Base-by-base conservation (phyloP, 2,797 vertebrate species). In the Podargus strigoides region DNA sequence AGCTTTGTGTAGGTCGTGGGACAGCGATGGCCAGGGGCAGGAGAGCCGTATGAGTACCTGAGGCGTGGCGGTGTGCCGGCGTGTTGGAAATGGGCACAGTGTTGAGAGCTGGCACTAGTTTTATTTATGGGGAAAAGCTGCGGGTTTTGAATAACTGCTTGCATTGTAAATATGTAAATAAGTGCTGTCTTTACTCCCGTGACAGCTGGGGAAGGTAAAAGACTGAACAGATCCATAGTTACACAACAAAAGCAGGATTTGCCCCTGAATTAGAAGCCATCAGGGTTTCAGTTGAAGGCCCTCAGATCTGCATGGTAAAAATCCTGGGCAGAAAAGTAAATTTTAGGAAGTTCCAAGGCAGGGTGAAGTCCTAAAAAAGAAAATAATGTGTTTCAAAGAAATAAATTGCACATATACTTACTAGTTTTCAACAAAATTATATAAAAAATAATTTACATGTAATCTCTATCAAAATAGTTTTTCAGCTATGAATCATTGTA, bases 341-440 rank as follows among this genome's bases (percentile, higher is more conserved):
- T 15, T 46, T n/a, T 37, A 14, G 0, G 20, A 42, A 55, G 58
- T 66, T 30, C 30, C 69, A 56, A 20, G 66, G 39, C 59, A 66
- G 20, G 30, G 20, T 75, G 73, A 41, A 13, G 21, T 22, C 60
- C 58, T 59, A 3, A 41, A 39, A 77, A 24, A 36, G 22, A 52
- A 74, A 70, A 18, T 27, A 7, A 2, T 3, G 5, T 1, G 9
- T 67, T 69, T 50, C 39, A 46, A 52, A 30, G 12, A 28, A 41
- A 9, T 62, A 7, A 6, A 27, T 9, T 26, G 14, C 1, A 0
- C 0, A 0, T 20, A 8, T 4, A 6, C 9, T 1, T 50, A 9
- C 12, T 49, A 2, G 2, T 7, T 85, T 55, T 80, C 21, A 34
- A 58, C 7, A 39, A 16, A 39, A 36, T 7, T 4, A 10, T 14